Base-by-base conservation (phyloP, 2,113 vertebrate species). In the Lutjanus erythropterus region DNA sequence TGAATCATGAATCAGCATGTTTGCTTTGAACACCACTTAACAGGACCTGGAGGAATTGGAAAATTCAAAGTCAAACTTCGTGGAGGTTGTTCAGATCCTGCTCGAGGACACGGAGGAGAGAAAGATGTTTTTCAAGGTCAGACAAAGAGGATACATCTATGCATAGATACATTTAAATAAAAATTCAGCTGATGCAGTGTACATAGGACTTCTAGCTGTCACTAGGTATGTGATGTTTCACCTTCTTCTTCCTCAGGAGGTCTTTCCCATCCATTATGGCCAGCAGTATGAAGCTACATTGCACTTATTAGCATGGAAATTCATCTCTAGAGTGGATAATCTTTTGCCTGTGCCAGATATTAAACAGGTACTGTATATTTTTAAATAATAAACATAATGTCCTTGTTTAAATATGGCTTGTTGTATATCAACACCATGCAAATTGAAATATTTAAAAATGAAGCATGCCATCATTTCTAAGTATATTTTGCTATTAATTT, bases 341-440 rank as follows among this genome's bases (percentile, higher is more conserved):
- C 80, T 83, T 5, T 53, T 88, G 27, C 83, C 86, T 67, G 25
- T 77, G 31, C 83, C 76, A 14, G 83, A 88, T 70, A 73, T 88
- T 44, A 88, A 69, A 58, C 80, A 86, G 83, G 80, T 83, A 35
- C 25, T 23, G 14, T 6, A 3, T 6, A 16, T 25, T 67, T 23
- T 16, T 23, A n/a, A 21, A n/a, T 39, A n/a, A n/a, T n/a, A n/a
- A n/a, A n/a, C n/a, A n/a, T n/a, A n/a, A n/a, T n/a, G n/a, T n/a
- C n/a, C n/a, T n/a, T n/a, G n/a, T n/a, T n/a, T n/a, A n/a, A n/a
- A n/a, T n/a, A n/a, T n/a, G n/a, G n/a, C n/a, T n/a, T n/a, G n/a
- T n/a, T n/a, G n/a, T n/a, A n/a, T n/a, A n/a, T n/a, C n/a, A n/a
- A n/a, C n/a, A n/a, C n/a, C n/a, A n/a, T n/a, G n/a, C n/a, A n/a